Percentiles rank a stretch among this genome's conserved stretches.
Evolutionary conservation across 2,888 invertebrate species (phyloP).

Genomic region (Xanthorhoe designata): DNA sequence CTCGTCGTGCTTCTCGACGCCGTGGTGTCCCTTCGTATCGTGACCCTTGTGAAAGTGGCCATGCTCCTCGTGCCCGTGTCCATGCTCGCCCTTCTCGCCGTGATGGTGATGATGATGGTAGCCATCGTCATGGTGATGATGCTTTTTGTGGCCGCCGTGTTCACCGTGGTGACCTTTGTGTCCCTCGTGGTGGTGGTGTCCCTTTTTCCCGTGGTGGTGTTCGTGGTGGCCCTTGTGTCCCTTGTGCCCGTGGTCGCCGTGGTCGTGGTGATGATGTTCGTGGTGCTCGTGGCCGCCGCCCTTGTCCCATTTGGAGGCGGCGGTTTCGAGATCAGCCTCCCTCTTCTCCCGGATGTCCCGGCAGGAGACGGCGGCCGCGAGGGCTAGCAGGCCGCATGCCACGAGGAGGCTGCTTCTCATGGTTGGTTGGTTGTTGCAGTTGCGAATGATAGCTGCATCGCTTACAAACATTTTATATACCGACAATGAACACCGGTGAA

Average conservation of each 20-base stretch:
- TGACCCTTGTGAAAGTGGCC: constrained; percentile 93
- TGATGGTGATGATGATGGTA: constrained; percentile 87
- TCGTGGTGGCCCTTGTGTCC: constrained; percentile 89
- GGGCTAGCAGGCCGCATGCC: constrained; percentile 74
- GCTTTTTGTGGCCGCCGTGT: constrained; percentile 87
- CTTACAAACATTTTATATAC: constrained; percentile 76
- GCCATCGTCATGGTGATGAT: constrained; percentile 88
- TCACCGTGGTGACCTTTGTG: constrained; percentile 87
- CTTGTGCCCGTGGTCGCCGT: constrained; percentile 88
- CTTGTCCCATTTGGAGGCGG: constrained; percentile 77
- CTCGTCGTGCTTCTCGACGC: constrained; percentile 92
- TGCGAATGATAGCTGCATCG: constrained; percentile 72
- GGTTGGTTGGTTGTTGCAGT: constrained; percentile 59
- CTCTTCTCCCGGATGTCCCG: constrained; percentile 80
- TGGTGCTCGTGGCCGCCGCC: constrained; percentile 88
- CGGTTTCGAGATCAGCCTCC: constrained; percentile 81
- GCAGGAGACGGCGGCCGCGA: constrained; percentile 78
- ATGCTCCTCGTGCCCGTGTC: constrained; percentile 79
- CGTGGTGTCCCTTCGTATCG: constrained; percentile 93
- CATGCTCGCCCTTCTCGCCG: constrained; percentile 88
- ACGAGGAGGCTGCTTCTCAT: constrained; percentile 71
- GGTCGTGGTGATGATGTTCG: constrained; percentile 86
- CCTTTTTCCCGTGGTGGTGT: constrained; percentile 88
- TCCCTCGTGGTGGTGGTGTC: constrained; percentile 89
- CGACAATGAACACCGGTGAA: constrained; percentile 59